Evolutionary conservation across 2,888 invertebrate species (phyloP).

Genomic region (Drosophila siamana): DNA sequence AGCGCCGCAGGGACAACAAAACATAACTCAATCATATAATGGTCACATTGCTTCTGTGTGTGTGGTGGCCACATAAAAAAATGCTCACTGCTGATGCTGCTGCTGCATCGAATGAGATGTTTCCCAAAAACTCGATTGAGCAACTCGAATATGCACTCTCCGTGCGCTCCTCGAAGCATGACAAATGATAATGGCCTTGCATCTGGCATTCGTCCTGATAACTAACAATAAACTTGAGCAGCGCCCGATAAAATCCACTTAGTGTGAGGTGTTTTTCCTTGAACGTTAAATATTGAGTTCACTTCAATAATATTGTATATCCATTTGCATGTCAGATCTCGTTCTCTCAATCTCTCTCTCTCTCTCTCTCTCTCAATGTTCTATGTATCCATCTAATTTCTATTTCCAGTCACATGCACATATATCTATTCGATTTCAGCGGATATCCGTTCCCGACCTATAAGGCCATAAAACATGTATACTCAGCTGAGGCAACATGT

Average conservation of each 20-base stretch:
- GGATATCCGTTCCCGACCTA: constrained; percentile 36
- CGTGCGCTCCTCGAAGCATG: constrained; percentile 53
- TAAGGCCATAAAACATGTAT: constrained; percentile 7
- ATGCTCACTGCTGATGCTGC: constrained; percentile 35
- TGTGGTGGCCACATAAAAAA: constrained; percentile 41
- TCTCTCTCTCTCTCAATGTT: neutral
- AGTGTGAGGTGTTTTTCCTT: neutral
- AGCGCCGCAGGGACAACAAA: constrained; percentile 65
- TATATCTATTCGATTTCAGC: constrained; percentile 14
- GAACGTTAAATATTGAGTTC: too few species aligned
- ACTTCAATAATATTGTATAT: too few species aligned
- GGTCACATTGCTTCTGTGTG: constrained; percentile 54
- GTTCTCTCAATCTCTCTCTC: too few species aligned
- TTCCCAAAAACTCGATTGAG: constrained; percentile 61
- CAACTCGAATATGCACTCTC: constrained; percentile 53
- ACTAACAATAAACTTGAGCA: constrained; percentile 40
- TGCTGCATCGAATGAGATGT: constrained; percentile 63
- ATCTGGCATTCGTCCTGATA: constrained; percentile 49
- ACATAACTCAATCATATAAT: constrained; percentile 69
- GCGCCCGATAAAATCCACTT: neutral
- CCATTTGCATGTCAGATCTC: too few species aligned
- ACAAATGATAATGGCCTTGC: constrained; percentile 62
- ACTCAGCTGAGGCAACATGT: constrained; percentile 1
- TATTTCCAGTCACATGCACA: constrained; percentile 23
- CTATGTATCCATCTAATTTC: constrained; percentile 1